These are phyloP conservation scores for Lichenostomus cassidix DNA, from an alignment of 2,113 vertebrate species.

Conservation along the genomic window DNA sequence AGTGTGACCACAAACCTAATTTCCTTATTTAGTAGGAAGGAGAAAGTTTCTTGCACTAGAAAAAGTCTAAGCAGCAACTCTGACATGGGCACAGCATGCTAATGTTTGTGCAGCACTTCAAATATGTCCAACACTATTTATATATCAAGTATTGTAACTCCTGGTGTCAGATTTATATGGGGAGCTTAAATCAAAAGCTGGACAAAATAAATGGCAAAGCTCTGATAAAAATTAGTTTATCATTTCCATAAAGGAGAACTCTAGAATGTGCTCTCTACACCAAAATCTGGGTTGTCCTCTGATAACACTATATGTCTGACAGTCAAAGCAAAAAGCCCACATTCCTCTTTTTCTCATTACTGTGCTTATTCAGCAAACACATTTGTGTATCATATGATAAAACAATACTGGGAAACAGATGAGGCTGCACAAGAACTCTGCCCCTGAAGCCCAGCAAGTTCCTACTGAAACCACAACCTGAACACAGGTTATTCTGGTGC, in stretches of 20 bases:
- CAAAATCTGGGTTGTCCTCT: neutral
- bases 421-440: neutral
- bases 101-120: neutral
- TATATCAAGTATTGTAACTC: neutral
- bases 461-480: neutral
- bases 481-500: neutral
- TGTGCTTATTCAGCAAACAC: neutral
- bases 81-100: fast-evolving
- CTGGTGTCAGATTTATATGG: neutral
- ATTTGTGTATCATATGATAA: neutral
- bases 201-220: neutral
- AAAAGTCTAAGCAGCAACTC: neutral
- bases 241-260: neutral
- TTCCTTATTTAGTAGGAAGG: slow-evolving; percentile 35
- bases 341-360: neutral
- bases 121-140: neutral
- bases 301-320: neutral
- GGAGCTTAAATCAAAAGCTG: neutral
- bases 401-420: neutral
- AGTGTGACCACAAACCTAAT: slow-evolving; percentile 20
- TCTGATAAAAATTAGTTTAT: neutral
- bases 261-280: neutral
- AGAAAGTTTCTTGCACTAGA: neutral
- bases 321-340: neutral
- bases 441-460: neutral